These are phyloP conservation scores for Phenganax stokvisi DNA, from an alignment of 92 coral and sea anemone species.

Conservation along the genomic window DNA sequence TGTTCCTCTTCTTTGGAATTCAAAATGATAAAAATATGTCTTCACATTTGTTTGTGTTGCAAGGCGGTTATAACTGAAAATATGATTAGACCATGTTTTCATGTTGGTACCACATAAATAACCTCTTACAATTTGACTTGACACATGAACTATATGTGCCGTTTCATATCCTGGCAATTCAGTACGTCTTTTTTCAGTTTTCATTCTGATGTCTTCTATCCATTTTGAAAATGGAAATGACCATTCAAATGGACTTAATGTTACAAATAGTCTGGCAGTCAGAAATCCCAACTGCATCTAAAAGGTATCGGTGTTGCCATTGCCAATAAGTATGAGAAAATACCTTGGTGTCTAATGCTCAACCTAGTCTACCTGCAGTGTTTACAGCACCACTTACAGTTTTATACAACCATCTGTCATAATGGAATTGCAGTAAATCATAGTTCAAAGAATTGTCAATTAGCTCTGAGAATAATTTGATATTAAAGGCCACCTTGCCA, in stretches of 20 bases:
- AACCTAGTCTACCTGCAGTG: background rate
- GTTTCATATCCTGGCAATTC: slow-evolving; percentile 3
- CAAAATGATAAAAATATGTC: slow-evolving; percentile 28
- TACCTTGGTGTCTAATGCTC: slow-evolving; percentile 47
- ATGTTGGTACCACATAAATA: background rate
- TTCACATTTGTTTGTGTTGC: background rate
- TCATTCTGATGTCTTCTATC: background rate
- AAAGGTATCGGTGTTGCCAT: slow-evolving; percentile 7
- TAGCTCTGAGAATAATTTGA: slow-evolving; percentile 19
- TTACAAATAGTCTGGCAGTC: background rate
- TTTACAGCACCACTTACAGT: slow-evolving; percentile 51
- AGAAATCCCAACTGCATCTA: slow-evolving; percentile 6
- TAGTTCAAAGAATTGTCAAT: background rate
- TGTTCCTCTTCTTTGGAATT: slow-evolving; percentile 19
- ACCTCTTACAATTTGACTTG: slow-evolving; percentile 3
- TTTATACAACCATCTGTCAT: slow-evolving; percentile 50
- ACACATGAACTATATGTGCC: background rate
- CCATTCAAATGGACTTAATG: slow-evolving; percentile 27
- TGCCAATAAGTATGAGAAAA: slow-evolving; percentile 37
- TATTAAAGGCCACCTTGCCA: slow-evolving; percentile 22
- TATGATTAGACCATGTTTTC: background rate
- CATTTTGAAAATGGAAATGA: slow-evolving; percentile 11
- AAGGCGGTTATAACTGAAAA: background rate
- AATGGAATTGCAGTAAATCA: slow-evolving; percentile 57
- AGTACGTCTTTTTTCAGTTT: background rate